Evolutionary conservation across 1,140 invertebrate genomes (phyloP).

Genomic region (Cydia amplana): DNA sequence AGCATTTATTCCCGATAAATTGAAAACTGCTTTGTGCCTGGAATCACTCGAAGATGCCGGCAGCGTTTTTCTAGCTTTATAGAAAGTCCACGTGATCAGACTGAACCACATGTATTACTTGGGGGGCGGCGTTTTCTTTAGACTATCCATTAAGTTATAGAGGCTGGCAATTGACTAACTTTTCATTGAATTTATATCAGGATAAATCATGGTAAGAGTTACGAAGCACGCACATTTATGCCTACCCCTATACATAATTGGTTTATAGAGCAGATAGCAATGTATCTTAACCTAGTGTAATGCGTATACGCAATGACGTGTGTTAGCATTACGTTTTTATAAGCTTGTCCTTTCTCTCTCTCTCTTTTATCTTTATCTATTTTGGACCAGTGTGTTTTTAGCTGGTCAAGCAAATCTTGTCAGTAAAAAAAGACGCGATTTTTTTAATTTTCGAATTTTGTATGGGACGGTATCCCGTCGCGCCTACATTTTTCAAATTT

Average conservation of each 20-base stretch:
- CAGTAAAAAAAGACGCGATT: too few relatives aligned
- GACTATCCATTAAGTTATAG: neutral
- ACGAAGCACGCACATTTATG: neutral
- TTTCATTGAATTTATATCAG: neutral
- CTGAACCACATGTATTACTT: slow-evolving; percentile 30
- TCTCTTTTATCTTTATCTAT: too few relatives aligned
- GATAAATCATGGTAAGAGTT: neutral
- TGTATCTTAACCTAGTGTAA: too few relatives aligned
- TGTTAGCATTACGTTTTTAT: too few relatives aligned
- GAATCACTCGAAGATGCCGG: slow-evolving; percentile 64
- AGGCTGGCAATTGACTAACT: neutral
- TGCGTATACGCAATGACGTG: too few relatives aligned
- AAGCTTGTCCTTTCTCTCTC: too few relatives aligned
- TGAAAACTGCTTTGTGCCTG: slow-evolving; percentile 74
- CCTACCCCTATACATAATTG: neutral
- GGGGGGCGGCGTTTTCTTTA: slow-evolving; percentile 9
- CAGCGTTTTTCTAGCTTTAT: slow-evolving; percentile 51
- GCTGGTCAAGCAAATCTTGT: too few relatives aligned
- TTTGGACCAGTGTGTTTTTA: too few relatives aligned
- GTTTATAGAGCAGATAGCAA: too few relatives aligned
- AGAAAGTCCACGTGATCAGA: slow-evolving; percentile 36
- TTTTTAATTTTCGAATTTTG: too few relatives aligned
- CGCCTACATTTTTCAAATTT: too few relatives aligned
- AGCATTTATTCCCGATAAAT: slow-evolving; percentile 78
- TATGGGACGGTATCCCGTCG: too few relatives aligned